A percentile compares a stretch with the other conserved stretches of the same genome.
phyloP scores from a whole-genome alignment of 2,113 vertebrate species.

The Rattus norvegicus region GRCr8 NC_086028.1:26945501-26946000 shows the following conservation, averaged over 20 bases:
- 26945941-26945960: not conserved
- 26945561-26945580: not conserved
- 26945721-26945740: not conserved
- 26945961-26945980: not conserved
- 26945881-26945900: not conserved
- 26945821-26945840: not conserved
- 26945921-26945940: not conserved
- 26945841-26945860: not conserved
- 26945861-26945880: not conserved
- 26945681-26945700: not conserved
- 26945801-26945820: not conserved
- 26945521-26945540: not conserved
- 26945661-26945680: not conserved
- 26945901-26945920: not conserved
- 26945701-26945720: not conserved
- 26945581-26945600: not conserved
- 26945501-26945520: not conserved
- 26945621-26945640: not conserved
- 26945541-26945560: slow-evolving; percentile 3
- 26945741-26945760: not conserved
- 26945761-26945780: not conserved
- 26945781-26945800: slow-evolving; percentile 5
- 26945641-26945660: not conserved
- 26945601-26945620: slow-evolving; percentile 9
- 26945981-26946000: not conserved